These are phyloP conservation scores for Artemia sp. DNA, from an alignment of 2,888 invertebrate species.

Conservation along the genomic window DNA sequence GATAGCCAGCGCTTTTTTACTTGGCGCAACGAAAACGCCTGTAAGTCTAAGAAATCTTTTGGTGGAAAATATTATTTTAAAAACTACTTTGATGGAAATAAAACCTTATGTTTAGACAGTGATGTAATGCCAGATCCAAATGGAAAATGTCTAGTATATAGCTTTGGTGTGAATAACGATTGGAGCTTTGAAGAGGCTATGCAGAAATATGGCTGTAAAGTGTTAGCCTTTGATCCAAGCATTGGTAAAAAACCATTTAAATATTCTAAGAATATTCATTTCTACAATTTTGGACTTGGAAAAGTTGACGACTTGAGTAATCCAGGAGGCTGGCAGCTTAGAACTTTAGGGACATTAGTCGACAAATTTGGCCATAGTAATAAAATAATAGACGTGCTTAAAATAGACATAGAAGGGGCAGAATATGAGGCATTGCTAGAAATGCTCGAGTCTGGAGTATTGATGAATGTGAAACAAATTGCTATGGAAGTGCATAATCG, in stretches of 20 bases:
- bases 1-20: not conserved
- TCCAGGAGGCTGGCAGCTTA: not conserved
- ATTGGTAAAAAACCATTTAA: not conserved
- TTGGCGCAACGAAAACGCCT: not conserved
- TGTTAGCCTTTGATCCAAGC: not conserved
- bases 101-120: not conserved
- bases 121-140: not conserved
- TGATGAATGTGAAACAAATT: not conserved
- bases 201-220: conserved; percentile 10
- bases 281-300: not conserved
- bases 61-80: not conserved
- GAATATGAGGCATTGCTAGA: not conserved
- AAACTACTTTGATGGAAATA: not conserved
- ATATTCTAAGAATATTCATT: not conserved
- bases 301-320: not conserved
- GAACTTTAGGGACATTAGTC: not conserved
- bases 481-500: not conserved
- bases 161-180: not conserved
- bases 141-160: not conserved
- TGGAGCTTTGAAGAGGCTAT: conserved; percentile 3
- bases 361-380: not conserved
- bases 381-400: not conserved
- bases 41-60: not conserved
- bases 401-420: not conserved
- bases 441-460: conserved; percentile 1